These are phyloP conservation scores for Papilio protenor DNA, from an alignment of 2,888 invertebrate genomes.

Conservation along the genomic window DNA sequence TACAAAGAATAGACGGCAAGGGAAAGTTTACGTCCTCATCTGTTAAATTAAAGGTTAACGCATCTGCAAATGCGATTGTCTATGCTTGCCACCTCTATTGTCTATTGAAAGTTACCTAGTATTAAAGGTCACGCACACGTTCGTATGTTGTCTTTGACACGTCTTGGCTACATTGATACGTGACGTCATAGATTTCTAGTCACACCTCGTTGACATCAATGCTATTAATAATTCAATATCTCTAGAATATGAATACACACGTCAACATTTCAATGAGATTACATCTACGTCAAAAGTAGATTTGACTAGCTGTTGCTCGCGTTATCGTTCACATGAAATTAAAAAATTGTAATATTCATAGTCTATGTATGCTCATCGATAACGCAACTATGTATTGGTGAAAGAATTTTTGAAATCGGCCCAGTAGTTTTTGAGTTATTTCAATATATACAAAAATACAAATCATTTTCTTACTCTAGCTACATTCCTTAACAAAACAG, in stretches of 20 bases:
- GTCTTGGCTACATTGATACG: constrained; percentile 8
- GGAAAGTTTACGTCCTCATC: no score
- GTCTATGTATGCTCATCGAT: no score
- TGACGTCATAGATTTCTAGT: constrained; percentile 13
- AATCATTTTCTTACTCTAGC: no score
- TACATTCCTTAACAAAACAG: no score
- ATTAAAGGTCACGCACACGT: not conserved
- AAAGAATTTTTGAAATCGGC: no score
- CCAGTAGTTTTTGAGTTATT: no score
- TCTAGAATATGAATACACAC: not conserved
- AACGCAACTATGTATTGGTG: no score
- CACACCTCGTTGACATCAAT: constrained; percentile 28
- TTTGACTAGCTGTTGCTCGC: not conserved
- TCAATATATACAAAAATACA: no score
- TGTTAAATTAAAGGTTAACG: no score
- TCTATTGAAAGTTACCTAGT: not conserved
- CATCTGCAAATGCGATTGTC: not conserved
- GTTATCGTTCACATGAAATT: not conserved
- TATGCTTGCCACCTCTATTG: not conserved
- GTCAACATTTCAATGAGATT: not conserved
- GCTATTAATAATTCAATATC: constrained; percentile 11
- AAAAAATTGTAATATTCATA: no score
- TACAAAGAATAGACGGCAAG: no score
- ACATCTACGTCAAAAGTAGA: not conserved
- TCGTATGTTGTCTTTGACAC: not conserved